Conservation (phyloP, 2,113 vertebrate species). For the Hemiprocne comata region DNA sequence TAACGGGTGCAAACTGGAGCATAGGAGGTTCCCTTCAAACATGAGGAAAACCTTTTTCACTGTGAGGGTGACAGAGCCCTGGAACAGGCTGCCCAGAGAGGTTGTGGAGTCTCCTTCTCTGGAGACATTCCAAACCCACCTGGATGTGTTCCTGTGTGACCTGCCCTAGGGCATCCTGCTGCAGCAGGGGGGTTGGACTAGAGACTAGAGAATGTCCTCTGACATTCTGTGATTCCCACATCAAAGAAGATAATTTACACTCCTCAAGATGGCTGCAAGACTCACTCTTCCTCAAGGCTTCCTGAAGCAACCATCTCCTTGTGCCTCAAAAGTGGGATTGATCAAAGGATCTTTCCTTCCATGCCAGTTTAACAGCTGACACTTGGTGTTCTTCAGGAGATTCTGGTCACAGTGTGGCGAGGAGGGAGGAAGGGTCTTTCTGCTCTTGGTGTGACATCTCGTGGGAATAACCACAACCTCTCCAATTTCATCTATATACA, state of each 20-base stretch:
- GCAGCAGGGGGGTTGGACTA: too few relatives aligned
- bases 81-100: too few relatives aligned
- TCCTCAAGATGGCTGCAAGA: neutral
- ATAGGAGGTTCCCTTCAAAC: too few relatives aligned
- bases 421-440: neutral
- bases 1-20: too few relatives aligned
- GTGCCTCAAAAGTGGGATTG: neutral
- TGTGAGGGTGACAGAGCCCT: too few relatives aligned
- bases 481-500: neutral
- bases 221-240: neutral
- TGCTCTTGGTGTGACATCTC: neutral
- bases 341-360: neutral
- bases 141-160: too few relatives aligned
- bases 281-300: neutral
- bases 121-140: too few relatives aligned
- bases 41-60: too few relatives aligned
- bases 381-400: fast-evolving
- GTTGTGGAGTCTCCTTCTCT: too few relatives aligned
- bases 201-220: too few relatives aligned
- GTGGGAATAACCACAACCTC: neutral
- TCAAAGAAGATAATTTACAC: neutral
- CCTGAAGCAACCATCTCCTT: neutral
- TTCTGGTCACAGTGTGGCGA: fast-evolving
- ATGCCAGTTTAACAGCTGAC: neutral
- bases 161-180: too few relatives aligned